Base-by-base conservation (phyloP, 2,888 invertebrate genomes). In the Diplazon laetatorius region DNA sequence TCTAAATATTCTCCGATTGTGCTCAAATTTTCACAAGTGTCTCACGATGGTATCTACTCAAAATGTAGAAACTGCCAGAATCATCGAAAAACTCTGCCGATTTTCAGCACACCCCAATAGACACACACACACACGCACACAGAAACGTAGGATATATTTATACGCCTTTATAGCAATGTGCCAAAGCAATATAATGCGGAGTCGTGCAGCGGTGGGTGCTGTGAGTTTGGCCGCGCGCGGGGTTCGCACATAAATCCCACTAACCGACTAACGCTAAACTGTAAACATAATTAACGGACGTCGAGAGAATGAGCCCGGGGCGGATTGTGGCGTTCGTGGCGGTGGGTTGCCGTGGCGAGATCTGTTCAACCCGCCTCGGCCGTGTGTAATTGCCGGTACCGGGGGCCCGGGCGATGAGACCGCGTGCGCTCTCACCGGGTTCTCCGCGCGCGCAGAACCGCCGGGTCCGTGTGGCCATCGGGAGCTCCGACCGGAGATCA, bases 241-340 rank as follows among this genome's bases (percentile, higher is more conserved):
- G 62, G 73, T 68, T 77, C 73, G 57, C 77, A 77, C 73, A 77
- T 73, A 68, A 77, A 77, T 77, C 68, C 73, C 42, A 68, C 73
- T 73, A 73, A 77, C 66, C 77, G 68, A 73, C 68, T 68, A 73
- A 62, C 50, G 63, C 70, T 71, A 76, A 76, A 76, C 70, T 69
- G 80, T 77, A 77, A 69, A 74, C 70, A 74, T 71, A 74, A 80
- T 77, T 77, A 77, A 73, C 69, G 62, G 63, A 73, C 57, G 72
- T 80, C 63, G 59, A 59, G 46, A 76, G 72, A 12, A n/a, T n/a
- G n/a, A 72, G 68, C 70, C 39, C 57, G 48, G 70, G 70, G 76
- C 63, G 57, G 57, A 71, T 80, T 80, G 65, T 72, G 66, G 78
- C 71, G 65, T 68, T 57, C 46, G 65, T 59, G 65, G 46, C 48